Percentiles rank a stretch among this genome's conserved stretches.
Conservation (phyloP, 2,113 vertebrate genomes). For the Salvelinus namaycush region DNA sequence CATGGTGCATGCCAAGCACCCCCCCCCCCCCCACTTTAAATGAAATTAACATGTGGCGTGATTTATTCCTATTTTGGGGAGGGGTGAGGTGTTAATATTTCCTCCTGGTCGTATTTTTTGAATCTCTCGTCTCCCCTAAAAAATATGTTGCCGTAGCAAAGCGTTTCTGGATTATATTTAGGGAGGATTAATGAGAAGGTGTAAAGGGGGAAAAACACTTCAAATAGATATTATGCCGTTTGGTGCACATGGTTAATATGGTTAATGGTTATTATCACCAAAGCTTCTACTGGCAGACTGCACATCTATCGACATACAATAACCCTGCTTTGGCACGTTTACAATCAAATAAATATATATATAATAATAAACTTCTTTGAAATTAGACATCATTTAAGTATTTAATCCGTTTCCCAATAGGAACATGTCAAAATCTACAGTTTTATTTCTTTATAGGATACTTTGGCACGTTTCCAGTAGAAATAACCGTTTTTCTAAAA, state of each 20-base stretch:
- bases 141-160: not conserved
- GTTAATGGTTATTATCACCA: not conserved
- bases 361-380: too few relatives aligned
- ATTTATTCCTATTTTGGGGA: conserved; percentile 54
- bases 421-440: too few relatives aligned
- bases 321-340: not conserved
- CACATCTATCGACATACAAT: not conserved
- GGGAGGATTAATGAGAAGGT: not conserved
- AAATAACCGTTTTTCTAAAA: conserved; percentile 6
- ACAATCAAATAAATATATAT: not conserved
- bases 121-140: not conserved
- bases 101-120: conserved; percentile 17
- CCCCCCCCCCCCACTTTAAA: conserved; percentile 45
- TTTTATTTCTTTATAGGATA: too few relatives aligned
- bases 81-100: conserved; percentile 3
- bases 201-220: not conserved
- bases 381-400: not conserved
- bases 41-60: conserved; percentile 69
- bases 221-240: not conserved
- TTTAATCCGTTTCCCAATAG: not conserved
- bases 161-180: not conserved
- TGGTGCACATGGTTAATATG: not conserved
- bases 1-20: conserved; percentile 66
- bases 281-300: not conserved
- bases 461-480: not conserved